Evolutionary conservation across 2,797 vertebrate genomes (phyloP), one percentile per base, ranked within the genome.

Genomic region (Pangasius krempfi): DNA sequence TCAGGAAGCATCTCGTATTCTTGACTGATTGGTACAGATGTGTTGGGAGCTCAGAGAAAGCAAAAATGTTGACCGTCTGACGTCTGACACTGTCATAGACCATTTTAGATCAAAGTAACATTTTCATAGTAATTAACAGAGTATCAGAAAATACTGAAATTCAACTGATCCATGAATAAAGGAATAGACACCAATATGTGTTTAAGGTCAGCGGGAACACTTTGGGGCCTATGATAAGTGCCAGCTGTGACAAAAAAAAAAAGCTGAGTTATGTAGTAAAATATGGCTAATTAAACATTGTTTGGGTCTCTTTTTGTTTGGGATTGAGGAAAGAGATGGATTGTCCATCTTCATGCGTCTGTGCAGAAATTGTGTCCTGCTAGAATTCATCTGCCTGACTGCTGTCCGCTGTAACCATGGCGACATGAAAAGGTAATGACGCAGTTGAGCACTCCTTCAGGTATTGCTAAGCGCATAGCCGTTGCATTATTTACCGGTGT

Each of bases 371-470:
- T 20, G 27, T 13, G 54, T 40, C 33, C 22, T 70, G 33, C 50
- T 70, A 9, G 25, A 66, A 62, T 80, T 68, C 12, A 20, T 70
- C 62, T 56, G 86, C 50, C 75, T n/a, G 47, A 56, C 60, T 80
- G 85, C 73, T 72, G 60, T 78, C 66, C 80, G 81, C 33, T 20
- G 84, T 91, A 89, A 89, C 86, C 83, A 91, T 90, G 78, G 87
- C 14, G 78, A 91, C 30, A 22, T 86, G 76, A 89, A 86, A 72
- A 83, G 66, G 58, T 60, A 79, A 62, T 91, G 89, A 91, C 13
- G 70, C 72, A 72, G 27, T 52, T 56, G 84, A 44, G 66, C 64
- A 62, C 25, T 76, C 83, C 47, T 50, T 79, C 30, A 27, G 84
- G 80, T 78, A 80, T 52, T 88, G 76, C 88, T 70, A 33, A 79